Conservation (phyloP, 2,113 vertebrate species). For the Sclerurus mexicanus region DNA sequence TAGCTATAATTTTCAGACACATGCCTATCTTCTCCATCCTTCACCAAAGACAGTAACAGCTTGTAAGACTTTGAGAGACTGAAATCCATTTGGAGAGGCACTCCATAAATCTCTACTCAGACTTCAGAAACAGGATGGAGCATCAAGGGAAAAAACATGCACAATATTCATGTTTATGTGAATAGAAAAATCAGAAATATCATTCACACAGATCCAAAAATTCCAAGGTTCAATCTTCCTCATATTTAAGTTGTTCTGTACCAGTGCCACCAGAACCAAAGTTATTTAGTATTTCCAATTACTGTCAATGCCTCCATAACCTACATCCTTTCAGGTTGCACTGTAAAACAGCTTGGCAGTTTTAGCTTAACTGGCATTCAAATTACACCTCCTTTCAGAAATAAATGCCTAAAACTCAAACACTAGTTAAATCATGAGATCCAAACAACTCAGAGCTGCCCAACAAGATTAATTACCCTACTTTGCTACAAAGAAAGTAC, state of each 20-base stretch:
- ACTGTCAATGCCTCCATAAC: not conserved
- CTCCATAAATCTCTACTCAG: not conserved
- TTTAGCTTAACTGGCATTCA: not conserved
- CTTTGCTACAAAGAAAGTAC: not conserved
- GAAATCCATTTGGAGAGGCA: not conserved
- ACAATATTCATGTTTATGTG: not conserved
- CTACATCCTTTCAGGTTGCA: not conserved
- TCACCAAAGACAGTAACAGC: not conserved
- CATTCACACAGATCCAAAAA: not conserved
- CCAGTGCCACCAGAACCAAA: not conserved
- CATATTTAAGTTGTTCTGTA: not conserved
- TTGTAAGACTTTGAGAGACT: not conserved
- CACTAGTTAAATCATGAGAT: not conserved
- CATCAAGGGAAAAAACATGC: not conserved
- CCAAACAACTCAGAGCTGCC: not conserved
- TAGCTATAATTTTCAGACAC: not conserved
- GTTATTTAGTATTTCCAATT: not conserved
- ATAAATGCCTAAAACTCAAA: not conserved
- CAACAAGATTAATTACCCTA: not conserved
- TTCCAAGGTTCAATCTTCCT: not conserved
- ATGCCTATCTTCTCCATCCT: not conserved
- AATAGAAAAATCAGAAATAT: not conserved
- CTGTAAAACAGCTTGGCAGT: not conserved
- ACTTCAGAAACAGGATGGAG: not conserved
- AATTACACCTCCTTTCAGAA: not conserved